A percentile compares a stretch with the other conserved stretches of the same genome.
These are phyloP conservation scores for Xyliphius kryptos DNA, from an alignment of 2,113 vertebrate genomes.

Conservation along the genomic window DNA sequence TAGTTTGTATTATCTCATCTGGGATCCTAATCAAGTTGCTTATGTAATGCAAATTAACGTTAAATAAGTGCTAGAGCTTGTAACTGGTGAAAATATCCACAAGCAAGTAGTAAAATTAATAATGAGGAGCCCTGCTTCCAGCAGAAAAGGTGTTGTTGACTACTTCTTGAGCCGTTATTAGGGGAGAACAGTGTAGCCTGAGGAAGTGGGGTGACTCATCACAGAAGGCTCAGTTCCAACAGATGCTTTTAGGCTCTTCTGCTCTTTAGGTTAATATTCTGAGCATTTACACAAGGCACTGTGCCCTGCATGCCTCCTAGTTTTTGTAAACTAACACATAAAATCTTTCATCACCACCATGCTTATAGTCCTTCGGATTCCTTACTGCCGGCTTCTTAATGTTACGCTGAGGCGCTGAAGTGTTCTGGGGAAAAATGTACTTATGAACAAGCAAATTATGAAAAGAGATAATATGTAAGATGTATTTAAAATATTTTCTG, in stretches of 20 bases:
- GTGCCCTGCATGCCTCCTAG: constrained; percentile 26
- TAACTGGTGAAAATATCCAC: too few species aligned
- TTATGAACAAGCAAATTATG: not conserved
- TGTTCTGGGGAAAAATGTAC: not conserved
- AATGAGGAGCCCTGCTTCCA: not conserved
- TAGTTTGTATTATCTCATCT: not conserved
- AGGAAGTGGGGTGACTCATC: constrained; percentile 42
- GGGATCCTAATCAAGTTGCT: not conserved
- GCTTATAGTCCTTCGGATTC: not conserved
- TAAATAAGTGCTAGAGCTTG: not conserved
- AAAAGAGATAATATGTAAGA: too few species aligned
- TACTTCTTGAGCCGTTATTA: not conserved
- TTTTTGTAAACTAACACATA: constrained; percentile 40
- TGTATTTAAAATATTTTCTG: too few species aligned
- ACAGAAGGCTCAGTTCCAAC: constrained; percentile 35
- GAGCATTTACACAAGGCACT: constrained; percentile 24
- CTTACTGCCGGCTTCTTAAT: not conserved
- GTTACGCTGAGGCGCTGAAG: not conserved
- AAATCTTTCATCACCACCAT: constrained; percentile 29
- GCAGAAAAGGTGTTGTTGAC: constrained; percentile 12
- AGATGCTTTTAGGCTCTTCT: constrained; percentile 40
- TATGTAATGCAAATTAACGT: not conserved
- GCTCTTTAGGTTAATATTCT: constrained; percentile 31
- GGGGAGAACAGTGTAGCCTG: constrained; percentile 19
- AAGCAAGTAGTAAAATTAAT: not conserved